phyloP scores from a whole-genome alignment of 37 sponge, comb jelly and placozoan genomes.

The Aplysina aerophoba region DNA sequence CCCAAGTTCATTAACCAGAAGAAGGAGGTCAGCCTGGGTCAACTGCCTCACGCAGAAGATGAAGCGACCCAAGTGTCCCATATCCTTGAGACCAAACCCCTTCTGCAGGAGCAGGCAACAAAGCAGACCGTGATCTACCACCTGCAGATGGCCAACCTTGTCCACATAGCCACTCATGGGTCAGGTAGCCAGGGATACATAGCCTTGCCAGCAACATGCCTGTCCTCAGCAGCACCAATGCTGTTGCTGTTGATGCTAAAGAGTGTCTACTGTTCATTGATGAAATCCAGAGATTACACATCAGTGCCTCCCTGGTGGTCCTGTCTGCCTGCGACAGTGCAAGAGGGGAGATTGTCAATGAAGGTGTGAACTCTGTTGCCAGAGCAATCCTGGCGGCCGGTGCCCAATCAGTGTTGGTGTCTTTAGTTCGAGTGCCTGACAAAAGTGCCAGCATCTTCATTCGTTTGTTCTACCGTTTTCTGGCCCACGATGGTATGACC shows the following conservation, averaged over 20 bases:
- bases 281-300: slow-evolving; percentile 67
- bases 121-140: slow-evolving; percentile 50
- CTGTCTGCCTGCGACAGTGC: slow-evolving; percentile 76
- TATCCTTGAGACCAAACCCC: slow-evolving; percentile 55
- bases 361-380: slow-evolving; percentile 82
- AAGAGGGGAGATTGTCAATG: slow-evolving; percentile 67
- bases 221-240: neutral
- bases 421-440: slow-evolving; percentile 83
- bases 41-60: slow-evolving; percentile 61
- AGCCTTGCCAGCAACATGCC: slow-evolving; percentile 39
- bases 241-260: slow-evolving; percentile 38
- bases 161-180: slow-evolving; percentile 78
- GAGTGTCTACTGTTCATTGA: slow-evolving; percentile 60
- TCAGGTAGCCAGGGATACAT: slow-evolving; percentile 56
- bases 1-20: slow-evolving; percentile 52
- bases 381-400: slow-evolving; percentile 84
- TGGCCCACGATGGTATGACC: slow-evolving; percentile 57
- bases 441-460: slow-evolving; percentile 78
- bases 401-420: slow-evolving; percentile 78
- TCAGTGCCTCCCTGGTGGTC: slow-evolving; percentile 76
- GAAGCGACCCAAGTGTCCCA: slow-evolving; percentile 67
- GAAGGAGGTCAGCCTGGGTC: slow-evolving; percentile 59
- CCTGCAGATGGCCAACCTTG: slow-evolving; percentile 55
- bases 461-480: slow-evolving; percentile 81
- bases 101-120: slow-evolving; percentile 68